Evolutionary conservation across 2,113 vertebrate genomes (phyloP).

Genomic region (Channa argus): DNA sequence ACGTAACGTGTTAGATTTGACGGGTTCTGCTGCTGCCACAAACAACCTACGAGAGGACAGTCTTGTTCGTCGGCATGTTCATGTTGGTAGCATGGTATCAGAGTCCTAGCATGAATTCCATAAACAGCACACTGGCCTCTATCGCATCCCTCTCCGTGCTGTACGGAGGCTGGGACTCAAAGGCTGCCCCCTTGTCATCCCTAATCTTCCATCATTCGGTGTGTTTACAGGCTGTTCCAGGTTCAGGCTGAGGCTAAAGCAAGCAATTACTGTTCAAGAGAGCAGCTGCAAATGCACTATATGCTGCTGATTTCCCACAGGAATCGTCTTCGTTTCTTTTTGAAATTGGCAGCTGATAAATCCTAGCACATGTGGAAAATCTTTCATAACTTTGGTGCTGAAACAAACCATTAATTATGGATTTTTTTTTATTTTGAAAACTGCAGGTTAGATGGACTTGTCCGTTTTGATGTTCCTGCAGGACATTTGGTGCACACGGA

Average conservation of each 20-base stretch:
- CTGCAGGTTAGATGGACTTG: constrained; percentile 39
- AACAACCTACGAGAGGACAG: no score
- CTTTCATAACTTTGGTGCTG: constrained; percentile 57
- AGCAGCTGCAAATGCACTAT: constrained; percentile 39
- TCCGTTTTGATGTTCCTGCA: constrained; percentile 24
- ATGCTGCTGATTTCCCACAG: constrained; percentile 55
- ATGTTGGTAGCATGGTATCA: no score
- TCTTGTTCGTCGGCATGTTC: no score
- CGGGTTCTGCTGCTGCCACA: no score
- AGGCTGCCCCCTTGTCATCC: background rate
- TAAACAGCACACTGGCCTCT: background rate
- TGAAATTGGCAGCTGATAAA: constrained; percentile 67
- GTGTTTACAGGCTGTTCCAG: constrained; percentile 31
- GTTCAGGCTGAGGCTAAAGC: constrained; percentile 46
- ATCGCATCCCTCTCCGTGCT: background rate
- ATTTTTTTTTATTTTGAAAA: constrained; percentile 46
- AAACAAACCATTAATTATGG: constrained; percentile 65
- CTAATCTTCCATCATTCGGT: constrained; percentile 29
- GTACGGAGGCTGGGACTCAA: constrained; percentile 9
- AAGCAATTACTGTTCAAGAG: constrained; percentile 56
- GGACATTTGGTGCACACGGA: constrained; percentile 32
- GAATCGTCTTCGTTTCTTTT: constrained; percentile 56
- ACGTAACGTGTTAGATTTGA: no score
- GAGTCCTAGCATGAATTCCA: no score
- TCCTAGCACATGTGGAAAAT: constrained; percentile 71